Base-by-base conservation (phyloP, 2,888 invertebrate species). In the Holacanthella duospinosa region DNA sequence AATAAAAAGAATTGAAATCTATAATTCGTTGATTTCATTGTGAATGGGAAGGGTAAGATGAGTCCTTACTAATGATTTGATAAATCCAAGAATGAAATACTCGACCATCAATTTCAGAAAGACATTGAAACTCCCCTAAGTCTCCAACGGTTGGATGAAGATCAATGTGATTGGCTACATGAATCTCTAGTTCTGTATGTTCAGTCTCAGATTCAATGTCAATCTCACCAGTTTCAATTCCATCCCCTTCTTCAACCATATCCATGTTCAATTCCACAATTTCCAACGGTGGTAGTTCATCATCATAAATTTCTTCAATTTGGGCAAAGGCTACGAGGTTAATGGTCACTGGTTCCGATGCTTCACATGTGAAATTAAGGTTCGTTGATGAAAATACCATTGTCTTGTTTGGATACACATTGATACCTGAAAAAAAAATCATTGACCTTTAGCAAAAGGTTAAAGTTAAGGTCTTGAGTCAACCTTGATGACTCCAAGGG, bases 31-130 rank as follows among this genome's bases (percentile, higher is more conserved):
- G 6, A n/a, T n/a, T n/a, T n/a, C n/a, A n/a, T n/a, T n/a, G n/a
- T n/a, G n/a, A n/a, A n/a, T n/a, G n/a, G n/a, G n/a, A n/a, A n/a
- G n/a, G n/a, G n/a, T n/a, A n/a, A n/a, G n/a, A n/a, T n/a, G n/a
- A n/a, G n/a, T n/a, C n/a, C n/a, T 62, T 60, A 69, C 69, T 63
- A 19, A 69, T 61, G 28, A 69, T 57, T 55, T 62, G 28, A 48
- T 69, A 69, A 48, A 57, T 66, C 69, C 69, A 69, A 9, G 66
- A 55, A 56, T 69, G 69, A 25, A 69, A 61, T 27, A 67, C 64
- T 59, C 58, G 62, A 12, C 61, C 58, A 43, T 69, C 69, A n/a
- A 62, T 67, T 56, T 69, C 69, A 1, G 67, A 60, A 1, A 67
- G 54, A 48, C 69, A 69, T 54, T 69, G 67, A 27, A 69, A 66